Conservation (phyloP, 2,888 invertebrate genomes). For the Halictus ligatus region DNA sequence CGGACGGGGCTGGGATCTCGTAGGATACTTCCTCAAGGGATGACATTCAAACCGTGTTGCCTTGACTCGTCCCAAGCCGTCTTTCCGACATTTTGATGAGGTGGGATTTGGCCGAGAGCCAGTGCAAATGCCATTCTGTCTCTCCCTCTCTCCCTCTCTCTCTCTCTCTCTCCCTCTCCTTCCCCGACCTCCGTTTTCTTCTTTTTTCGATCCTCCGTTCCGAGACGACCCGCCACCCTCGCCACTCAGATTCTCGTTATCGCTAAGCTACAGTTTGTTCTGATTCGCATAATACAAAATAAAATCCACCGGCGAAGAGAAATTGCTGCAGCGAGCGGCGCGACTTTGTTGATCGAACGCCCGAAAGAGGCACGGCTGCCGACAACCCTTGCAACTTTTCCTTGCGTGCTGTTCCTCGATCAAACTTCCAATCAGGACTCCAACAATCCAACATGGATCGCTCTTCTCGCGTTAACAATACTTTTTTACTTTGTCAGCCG, state of each 20-base stretch:
- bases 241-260: slow-evolving; percentile 68
- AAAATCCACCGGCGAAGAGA: slow-evolving; percentile 30
- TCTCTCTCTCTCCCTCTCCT: slow-evolving; percentile 56
- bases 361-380: not conserved
- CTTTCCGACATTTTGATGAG: slow-evolving; percentile 80
- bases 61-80: slow-evolving; percentile 72
- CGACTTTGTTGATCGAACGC: slow-evolving; percentile 19
- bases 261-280: slow-evolving; percentile 69
- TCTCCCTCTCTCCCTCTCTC: slow-evolving; percentile 36
- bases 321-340: slow-evolving; percentile 13
- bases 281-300: slow-evolving; percentile 59
- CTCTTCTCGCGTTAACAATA: not conserved
- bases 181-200: slow-evolving; percentile 27
- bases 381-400: not conserved
- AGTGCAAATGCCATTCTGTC: slow-evolving; percentile 75
- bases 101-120: slow-evolving; percentile 79
- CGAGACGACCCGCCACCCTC: slow-evolving; percentile 21
- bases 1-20: slow-evolving; percentile 34
- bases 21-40: slow-evolving; percentile 73
- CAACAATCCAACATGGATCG: not conserved
- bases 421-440: not conserved
- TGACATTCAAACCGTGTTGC: slow-evolving; percentile 77
- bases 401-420: not conserved
- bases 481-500: not conserved
- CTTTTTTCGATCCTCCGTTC: slow-evolving; percentile 3